phyloP scores from a whole-genome alignment of 2,888 invertebrate species.

The Cheiracanthium punctorium region DNA sequence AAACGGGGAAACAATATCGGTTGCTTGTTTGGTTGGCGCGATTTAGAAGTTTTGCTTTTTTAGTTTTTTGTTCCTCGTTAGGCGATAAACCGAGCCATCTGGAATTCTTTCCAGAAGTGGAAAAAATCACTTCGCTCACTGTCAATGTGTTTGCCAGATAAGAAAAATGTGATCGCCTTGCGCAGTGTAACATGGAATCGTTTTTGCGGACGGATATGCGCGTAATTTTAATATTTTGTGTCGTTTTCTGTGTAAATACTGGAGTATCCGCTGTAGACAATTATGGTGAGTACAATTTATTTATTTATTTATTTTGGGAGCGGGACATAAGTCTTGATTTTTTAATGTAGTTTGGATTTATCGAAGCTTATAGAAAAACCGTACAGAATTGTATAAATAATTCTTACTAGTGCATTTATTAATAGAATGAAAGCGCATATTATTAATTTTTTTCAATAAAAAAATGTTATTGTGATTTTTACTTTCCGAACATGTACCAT shows the following conservation, averaged over 20 bases:
- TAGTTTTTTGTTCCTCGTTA: too few species aligned
- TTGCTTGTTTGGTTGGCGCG: not conserved
- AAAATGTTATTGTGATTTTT: too few species aligned
- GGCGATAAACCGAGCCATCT: not conserved
- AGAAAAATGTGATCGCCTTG: conserved; percentile 11
- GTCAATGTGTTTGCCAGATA: conserved; percentile 5
- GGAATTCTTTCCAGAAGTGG: not conserved
- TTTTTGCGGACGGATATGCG: not conserved
- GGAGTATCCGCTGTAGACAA: not conserved
- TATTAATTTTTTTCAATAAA: too few species aligned
- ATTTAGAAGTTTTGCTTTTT: not conserved
- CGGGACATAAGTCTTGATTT: too few species aligned
- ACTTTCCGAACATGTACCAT: too few species aligned
- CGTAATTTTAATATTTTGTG: not conserved
- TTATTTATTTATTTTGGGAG: too few species aligned
- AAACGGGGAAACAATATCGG: not conserved
- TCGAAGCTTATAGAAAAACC: too few species aligned
- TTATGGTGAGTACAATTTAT: not conserved
- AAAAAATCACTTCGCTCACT: not conserved
- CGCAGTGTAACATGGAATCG: not conserved
- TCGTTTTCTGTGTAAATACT: not conserved
- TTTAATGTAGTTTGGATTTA: too few species aligned
- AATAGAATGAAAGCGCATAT: too few species aligned
- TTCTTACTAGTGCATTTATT: too few species aligned
- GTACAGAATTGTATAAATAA: too few species aligned